phyloP scores from a whole-genome alignment of 2,888 invertebrate genomes.

The Caenorhabditis japonica region DNA sequence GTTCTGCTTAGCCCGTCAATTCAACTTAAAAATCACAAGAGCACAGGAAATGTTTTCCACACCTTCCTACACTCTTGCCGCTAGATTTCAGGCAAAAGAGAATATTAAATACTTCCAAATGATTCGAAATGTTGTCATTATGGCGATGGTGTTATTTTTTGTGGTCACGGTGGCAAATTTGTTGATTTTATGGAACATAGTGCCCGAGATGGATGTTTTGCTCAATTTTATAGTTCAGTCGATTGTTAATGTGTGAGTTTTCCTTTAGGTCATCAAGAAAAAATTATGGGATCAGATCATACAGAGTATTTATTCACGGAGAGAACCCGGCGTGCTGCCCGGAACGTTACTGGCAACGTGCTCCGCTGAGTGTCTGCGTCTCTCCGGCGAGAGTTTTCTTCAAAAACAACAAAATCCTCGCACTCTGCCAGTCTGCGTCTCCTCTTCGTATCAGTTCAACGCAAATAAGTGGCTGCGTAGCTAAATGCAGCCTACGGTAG shows the following conservation, averaged over 20 bases:
- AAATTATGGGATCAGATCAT: too few relatives aligned
- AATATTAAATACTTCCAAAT: conserved; percentile 28
- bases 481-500: too few relatives aligned
- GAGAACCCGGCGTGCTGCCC: not conserved
- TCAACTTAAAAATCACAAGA: conserved; percentile 7
- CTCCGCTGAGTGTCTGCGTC: too few relatives aligned
- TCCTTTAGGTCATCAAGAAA: too few relatives aligned
- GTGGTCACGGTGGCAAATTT: conserved; percentile 11
- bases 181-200: conserved; percentile 14
- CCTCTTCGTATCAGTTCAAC: too few relatives aligned
- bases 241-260: conserved; percentile 32
- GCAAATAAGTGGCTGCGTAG: too few relatives aligned
- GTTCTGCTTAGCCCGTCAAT: conserved; percentile 12
- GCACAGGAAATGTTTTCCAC: conserved; percentile 12
- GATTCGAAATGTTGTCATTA: conserved; percentile 13
- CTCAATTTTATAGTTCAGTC: conserved; percentile 25
- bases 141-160: conserved; percentile 15
- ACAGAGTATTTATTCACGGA: too few relatives aligned
- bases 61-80: conserved; percentile 17
- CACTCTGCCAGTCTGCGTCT: too few relatives aligned
- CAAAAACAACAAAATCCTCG: too few relatives aligned
- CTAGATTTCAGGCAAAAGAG: conserved; percentile 34
- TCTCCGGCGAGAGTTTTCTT: too few relatives aligned
- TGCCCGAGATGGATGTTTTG: conserved; percentile 16
- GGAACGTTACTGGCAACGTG: too few relatives aligned